phyloP scores from a whole-genome alignment of 2,888 invertebrate genomes.

The Drosophila prolongata region DNA sequence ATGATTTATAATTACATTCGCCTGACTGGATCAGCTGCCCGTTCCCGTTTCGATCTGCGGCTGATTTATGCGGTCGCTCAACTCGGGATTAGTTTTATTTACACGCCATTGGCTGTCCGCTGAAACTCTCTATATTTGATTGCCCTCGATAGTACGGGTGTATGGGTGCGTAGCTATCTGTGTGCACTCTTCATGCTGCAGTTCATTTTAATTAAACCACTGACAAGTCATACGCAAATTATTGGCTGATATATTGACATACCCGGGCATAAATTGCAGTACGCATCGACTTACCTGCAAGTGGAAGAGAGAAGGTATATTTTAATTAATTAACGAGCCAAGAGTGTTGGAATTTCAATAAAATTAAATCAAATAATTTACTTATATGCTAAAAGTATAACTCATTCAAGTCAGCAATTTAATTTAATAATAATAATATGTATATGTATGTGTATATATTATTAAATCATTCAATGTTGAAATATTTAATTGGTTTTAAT shows the following conservation, averaged over 20 bases:
- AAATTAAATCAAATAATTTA: conserved; percentile 31
- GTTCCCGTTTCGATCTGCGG: conserved; percentile 55
- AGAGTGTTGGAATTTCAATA: conserved; percentile 19
- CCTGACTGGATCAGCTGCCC: conserved; percentile 29
- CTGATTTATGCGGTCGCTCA: conserved; percentile 76
- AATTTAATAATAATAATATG: background rate
- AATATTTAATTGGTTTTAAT: no score
- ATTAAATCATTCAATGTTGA: no score
- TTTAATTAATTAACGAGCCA: conserved; percentile 38
- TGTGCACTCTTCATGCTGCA: conserved; percentile 43
- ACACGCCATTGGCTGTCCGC: conserved; percentile 42
- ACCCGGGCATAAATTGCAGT: conserved; percentile 21
- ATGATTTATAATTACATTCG: conserved; percentile 55
- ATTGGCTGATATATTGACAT: conserved; percentile 31
- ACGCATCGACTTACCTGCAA: conserved; percentile 46
- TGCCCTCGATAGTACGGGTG: background rate
- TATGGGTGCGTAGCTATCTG: background rate
- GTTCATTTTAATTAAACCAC: conserved; percentile 73
- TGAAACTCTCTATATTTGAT: conserved; percentile 1
- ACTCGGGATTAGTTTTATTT: conserved; percentile 70
- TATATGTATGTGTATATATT: no score
- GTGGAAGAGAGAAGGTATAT: conserved; percentile 29
- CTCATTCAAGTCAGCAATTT: conserved; percentile 25
- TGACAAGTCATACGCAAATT: conserved; percentile 49
- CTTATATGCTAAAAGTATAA: conserved; percentile 12